A percentile compares a stretch with the other conserved stretches of the same genome.
phyloP scores from a whole-genome alignment of 2,113 vertebrate species.

The Caranx ignobilis region DNA sequence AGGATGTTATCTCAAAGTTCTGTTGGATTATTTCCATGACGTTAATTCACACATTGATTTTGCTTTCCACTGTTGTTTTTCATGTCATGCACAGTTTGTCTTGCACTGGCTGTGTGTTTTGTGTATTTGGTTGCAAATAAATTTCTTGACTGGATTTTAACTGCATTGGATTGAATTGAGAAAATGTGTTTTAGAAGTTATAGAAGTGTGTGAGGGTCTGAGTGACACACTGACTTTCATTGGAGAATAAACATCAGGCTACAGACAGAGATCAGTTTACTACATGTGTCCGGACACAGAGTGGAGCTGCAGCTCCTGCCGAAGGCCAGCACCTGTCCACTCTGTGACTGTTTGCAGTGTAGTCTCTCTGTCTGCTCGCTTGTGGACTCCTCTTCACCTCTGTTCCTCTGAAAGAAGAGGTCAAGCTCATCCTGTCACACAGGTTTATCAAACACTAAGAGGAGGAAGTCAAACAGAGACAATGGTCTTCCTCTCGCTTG shows the following conservation, averaged over 20 bases:
- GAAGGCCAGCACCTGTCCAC: background rate
- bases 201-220: background rate
- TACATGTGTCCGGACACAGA: background rate
- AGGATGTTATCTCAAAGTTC: background rate
- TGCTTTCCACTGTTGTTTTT: no score
- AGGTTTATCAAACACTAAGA: conserved; percentile 52
- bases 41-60: no score
- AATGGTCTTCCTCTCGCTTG: conserved; percentile 25
- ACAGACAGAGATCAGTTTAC: background rate
- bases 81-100: no score
- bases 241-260: background rate
- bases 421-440: conserved; percentile 55
- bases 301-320: background rate
- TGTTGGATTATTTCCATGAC: background rate
- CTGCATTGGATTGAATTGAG: no score
- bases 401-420: conserved; percentile 40
- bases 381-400: conserved; percentile 53
- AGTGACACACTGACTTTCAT: background rate
- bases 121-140: no score
- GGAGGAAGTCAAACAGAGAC: conserved; percentile 58
- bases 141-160: no score
- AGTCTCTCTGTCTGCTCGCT: conserved; percentile 40
- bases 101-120: no score
- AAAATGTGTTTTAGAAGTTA: no score
- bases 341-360: conserved; percentile 22